A percentile compares a stretch with the other conserved stretches of the same genome.
Evolutionary conservation across 2,888 invertebrate genomes (phyloP).

Genomic region (Aspidiotus rigidus): DNA sequence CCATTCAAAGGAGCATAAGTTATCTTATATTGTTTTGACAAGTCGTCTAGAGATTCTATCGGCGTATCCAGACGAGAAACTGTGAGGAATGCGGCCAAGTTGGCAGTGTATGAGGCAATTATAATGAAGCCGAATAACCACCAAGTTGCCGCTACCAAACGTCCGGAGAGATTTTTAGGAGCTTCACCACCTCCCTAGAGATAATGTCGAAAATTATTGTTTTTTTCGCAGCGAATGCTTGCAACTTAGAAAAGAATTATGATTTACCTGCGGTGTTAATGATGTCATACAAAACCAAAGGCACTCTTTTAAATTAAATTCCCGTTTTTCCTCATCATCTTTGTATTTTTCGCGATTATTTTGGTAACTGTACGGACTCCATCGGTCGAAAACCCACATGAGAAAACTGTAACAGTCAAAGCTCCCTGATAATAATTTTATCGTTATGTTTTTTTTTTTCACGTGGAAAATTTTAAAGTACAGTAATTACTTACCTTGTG

Average conservation of each 20-base stretch:
- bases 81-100: conserved; percentile 92
- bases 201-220: neutral
- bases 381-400: conserved; percentile 93
- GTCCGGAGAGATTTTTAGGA: conserved; percentile 88
- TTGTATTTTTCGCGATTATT: conserved; percentile 88
- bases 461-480: conserved; percentile 36
- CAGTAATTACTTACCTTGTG: conserved; percentile 55
- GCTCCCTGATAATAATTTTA: too few relatives aligned
- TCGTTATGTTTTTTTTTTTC: neutral
- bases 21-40: conserved; percentile 91
- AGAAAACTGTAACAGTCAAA: conserved; percentile 55
- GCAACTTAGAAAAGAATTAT: neutral
- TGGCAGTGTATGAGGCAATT: conserved; percentile 96
- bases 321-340: conserved; percentile 85
- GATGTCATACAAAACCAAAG: conserved; percentile 99
- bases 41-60: conserved; percentile 84
- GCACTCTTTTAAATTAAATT: conserved; percentile 91
- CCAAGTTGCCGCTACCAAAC: conserved; percentile 94
- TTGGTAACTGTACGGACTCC: conserved; percentile 94
- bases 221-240: neutral
- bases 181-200: conserved; percentile 84
- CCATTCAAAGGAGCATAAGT: conserved; percentile 86
- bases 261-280: conserved; percentile 67
- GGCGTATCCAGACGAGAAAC: conserved; percentile 87
- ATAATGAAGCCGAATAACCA: conserved; percentile 99